Conservation (phyloP, 2,113 vertebrate species). For the Ginglymostoma cirratum region DNA sequence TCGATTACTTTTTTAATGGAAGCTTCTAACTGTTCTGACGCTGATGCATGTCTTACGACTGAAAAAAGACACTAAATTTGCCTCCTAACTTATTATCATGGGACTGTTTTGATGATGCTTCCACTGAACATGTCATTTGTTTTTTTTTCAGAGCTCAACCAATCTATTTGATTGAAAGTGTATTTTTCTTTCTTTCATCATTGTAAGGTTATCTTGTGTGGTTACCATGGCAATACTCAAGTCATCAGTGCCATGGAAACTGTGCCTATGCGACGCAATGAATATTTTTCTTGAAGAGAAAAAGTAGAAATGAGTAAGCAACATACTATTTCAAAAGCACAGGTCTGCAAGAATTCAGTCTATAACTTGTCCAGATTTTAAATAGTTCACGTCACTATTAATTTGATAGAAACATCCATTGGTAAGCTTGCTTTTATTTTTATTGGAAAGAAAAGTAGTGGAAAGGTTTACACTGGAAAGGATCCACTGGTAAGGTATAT, state of each 20-base stretch:
- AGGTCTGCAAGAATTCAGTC: not conserved
- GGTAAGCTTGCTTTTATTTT: not conserved
- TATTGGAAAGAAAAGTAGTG: not conserved
- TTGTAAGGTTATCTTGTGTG: not conserved
- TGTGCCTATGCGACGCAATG: not conserved
- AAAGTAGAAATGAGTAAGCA: not conserved
- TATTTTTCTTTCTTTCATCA: conserved; percentile 9
- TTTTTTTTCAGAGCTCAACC: not conserved
- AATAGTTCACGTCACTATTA: not conserved
- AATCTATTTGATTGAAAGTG: not conserved
- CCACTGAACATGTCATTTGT: not conserved
- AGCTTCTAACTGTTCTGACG: not conserved
- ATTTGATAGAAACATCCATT: not conserved
- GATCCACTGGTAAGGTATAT: not conserved
- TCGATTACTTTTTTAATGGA: not conserved
- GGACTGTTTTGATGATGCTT: not conserved
- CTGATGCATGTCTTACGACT: not conserved
- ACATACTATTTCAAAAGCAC: not conserved
- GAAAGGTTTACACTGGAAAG: not conserved
- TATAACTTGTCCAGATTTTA: not conserved
- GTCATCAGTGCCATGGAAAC: conserved; percentile 2
- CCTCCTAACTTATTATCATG: not conserved
- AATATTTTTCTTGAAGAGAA: not conserved
- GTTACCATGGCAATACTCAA: conserved; percentile 23
- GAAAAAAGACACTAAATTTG: not conserved